Evolutionary conservation across 2,113 vertebrate genomes (phyloP), one percentile per base, ranked within the genome.

Genomic region (Anguilla rostrata): DNA sequence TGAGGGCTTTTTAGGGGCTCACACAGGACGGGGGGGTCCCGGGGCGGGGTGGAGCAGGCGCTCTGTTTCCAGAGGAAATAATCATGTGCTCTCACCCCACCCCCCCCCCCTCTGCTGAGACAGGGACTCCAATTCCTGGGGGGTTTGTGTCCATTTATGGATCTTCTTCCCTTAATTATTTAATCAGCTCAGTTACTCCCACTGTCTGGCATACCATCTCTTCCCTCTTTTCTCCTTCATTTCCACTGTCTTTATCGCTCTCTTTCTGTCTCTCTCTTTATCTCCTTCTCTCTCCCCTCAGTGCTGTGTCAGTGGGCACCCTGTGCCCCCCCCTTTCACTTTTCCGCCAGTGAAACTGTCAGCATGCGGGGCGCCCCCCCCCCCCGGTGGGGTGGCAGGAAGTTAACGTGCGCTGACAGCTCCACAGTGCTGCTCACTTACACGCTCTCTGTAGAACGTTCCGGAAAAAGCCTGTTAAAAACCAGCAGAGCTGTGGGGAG

Each of bases 321-420:
- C 96, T 96, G 96, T 96, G 95, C 95, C 95, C 7, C 92, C 94
- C 95, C 90, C 96, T 95, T 95, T 95, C 96, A 94, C 96, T 95
- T 93, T 89, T 94, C 96, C 95, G 94, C 95, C 95, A 96, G 96
- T 96, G 95, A 97, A 96, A 96, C 96, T 97, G 96, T 96, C 96
- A 97, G 95, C 96, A 95, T 92, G 94, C 95, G 95, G 96, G 96
- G 96, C 96, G 95, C 46, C 9, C 95, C 96, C 34, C 94, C 95
- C 95, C 95, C 95, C 95, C 97, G n/a, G 92, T 90, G 91, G 96
- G 97, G 96, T 97, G 97, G 97, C 97, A 93, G 97, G 97, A 95
- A 97, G 96, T 97, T 98, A 97, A 98, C 98, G 96, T 96, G 97
- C 97, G 98, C 97, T 97, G 97, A 98, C 97, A 97, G 97, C 97